Evolutionary conservation across 2,797 vertebrate species (phyloP).

Genomic region (Bradypodion pumilum): DNA sequence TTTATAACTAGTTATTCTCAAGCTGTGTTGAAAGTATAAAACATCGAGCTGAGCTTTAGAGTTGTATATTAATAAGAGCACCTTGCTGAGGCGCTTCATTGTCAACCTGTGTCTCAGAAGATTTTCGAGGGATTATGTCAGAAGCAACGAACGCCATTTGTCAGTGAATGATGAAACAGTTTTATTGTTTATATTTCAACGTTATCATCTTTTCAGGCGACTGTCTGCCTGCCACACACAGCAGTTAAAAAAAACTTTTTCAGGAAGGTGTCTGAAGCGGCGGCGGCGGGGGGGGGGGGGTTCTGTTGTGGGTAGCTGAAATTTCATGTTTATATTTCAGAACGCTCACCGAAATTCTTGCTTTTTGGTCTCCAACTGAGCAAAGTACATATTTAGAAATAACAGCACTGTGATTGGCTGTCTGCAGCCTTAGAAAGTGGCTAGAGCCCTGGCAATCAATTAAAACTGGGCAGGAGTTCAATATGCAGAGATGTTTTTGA

Average conservation of each 20-base stretch:
- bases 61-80: constrained; percentile 41
- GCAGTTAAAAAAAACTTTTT: constrained; percentile 13
- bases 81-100: constrained; percentile 45
- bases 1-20: not conserved
- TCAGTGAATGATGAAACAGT: constrained; percentile 65
- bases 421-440: constrained; percentile 73
- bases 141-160: constrained; percentile 62
- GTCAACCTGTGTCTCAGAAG: constrained; percentile 51
- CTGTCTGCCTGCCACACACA: constrained; percentile 43
- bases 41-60: not conserved
- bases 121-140: constrained; percentile 62
- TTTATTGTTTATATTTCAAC: constrained; percentile 63
- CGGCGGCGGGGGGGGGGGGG: too few species aligned
- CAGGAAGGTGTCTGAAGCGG: constrained; percentile 62
- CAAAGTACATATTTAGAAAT: constrained; percentile 67
- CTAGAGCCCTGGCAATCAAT: constrained; percentile 75
- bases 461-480: constrained; percentile 77
- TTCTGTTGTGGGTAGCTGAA: constrained; percentile 61
- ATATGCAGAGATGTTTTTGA: constrained; percentile 73
- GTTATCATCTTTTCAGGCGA: constrained; percentile 54
- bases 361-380: constrained; percentile 66
- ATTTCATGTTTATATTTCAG: constrained; percentile 67
- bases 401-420: constrained; percentile 70
- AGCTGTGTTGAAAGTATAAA: not conserved
- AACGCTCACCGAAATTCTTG: constrained; percentile 63